These are phyloP conservation scores for Orthosia gracilis DNA, from an alignment of 2,888 invertebrate genomes.

Conservation along the genomic window DNA sequence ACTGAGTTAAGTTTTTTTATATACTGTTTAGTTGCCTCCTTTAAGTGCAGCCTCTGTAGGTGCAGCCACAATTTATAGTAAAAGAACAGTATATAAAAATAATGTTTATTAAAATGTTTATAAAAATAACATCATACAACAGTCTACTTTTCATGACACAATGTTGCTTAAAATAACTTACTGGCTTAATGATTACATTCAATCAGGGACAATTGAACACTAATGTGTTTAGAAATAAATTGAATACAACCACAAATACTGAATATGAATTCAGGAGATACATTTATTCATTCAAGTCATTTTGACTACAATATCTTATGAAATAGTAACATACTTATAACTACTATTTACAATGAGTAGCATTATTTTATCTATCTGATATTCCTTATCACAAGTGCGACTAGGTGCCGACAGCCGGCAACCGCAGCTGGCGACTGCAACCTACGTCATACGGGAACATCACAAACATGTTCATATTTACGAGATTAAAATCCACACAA, in stretches of 20 bases:
- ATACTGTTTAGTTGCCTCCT: neutral
- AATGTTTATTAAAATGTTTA: conserved; percentile 22
- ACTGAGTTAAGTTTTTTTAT: no score
- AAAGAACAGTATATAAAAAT: conserved; percentile 10
- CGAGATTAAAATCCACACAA: no score
- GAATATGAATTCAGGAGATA: neutral
- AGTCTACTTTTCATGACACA: conserved; percentile 33
- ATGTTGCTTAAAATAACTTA: conserved; percentile 7
- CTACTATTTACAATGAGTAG: conserved; percentile 18
- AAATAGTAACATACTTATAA: neutral
- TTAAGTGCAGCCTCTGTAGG: no score
- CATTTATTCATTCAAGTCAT: neutral
- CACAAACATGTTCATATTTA: neutral
- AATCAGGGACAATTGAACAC: conserved; percentile 4
- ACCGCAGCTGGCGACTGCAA: neutral
- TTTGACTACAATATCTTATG: neutral
- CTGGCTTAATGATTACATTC: neutral
- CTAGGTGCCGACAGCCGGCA: neutral
- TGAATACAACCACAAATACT: neutral
- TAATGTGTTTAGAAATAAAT: neutral
- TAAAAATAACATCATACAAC: conserved; percentile 32
- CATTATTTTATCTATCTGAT: neutral
- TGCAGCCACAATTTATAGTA: neutral
- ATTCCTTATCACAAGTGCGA: conserved; percentile 22
- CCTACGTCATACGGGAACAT: neutral